phyloP scores from a whole-genome alignment of 2,797 vertebrate genomes.

The Kryptopterus vitreolus region DNA sequence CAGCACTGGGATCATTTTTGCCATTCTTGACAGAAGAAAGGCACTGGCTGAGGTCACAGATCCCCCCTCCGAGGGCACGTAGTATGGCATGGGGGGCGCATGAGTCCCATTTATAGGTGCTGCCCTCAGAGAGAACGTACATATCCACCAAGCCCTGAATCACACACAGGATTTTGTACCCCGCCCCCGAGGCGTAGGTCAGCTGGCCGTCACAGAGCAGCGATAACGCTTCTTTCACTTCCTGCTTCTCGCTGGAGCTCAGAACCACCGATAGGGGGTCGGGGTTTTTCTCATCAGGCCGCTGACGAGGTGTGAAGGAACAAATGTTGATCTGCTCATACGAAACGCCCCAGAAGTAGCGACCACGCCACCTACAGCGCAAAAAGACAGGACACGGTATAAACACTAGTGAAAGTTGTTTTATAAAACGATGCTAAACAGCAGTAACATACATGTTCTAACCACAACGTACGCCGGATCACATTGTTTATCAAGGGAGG shows the following conservation, averaged over 20 bases:
- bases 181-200: slow-evolving; percentile 81
- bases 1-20: slow-evolving; percentile 54
- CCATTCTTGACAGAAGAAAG: slow-evolving; percentile 57
- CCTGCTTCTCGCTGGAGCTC: slow-evolving; percentile 79
- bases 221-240: slow-evolving; percentile 71
- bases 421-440: not conserved
- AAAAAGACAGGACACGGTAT: not conserved
- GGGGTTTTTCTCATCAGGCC: not conserved
- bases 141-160: slow-evolving; percentile 81
- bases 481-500: no score
- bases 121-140: slow-evolving; percentile 86
- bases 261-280: slow-evolving; percentile 72
- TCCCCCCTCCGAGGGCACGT: slow-evolving; percentile 81
- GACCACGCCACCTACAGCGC: slow-evolving; percentile 73
- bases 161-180: slow-evolving; percentile 86
- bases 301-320: slow-evolving; percentile 60
- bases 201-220: slow-evolving; percentile 69
- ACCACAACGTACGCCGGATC: not conserved
- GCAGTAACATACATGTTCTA: no score
- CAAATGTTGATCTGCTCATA: slow-evolving; percentile 69
- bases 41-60: slow-evolving; percentile 74
- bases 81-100: slow-evolving; percentile 85
- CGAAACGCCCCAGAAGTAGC: slow-evolving; percentile 79
- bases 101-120: slow-evolving; percentile 89
- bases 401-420: not conserved